Percentiles rank a stretch among this genome's conserved stretches.
Conservation (phyloP, 1,140 invertebrate species). For the Pygmarrhopalites habei region DNA sequence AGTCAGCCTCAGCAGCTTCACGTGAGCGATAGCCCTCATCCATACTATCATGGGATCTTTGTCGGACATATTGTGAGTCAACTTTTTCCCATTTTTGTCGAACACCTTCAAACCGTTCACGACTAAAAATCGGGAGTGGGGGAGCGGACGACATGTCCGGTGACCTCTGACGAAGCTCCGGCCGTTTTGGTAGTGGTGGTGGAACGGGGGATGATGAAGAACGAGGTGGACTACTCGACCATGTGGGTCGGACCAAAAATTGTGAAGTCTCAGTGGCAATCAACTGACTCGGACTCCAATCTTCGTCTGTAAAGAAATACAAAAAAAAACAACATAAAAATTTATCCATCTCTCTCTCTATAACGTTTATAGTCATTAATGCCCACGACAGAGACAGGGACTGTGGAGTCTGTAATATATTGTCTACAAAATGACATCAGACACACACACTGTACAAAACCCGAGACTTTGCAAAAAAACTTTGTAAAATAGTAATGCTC, state of each 20-base stretch:
- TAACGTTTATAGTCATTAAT: too few species aligned
- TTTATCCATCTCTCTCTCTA: too few species aligned
- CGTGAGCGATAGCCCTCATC: constrained; percentile 37
- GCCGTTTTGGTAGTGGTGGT: constrained; percentile 36
- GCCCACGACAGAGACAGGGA: too few species aligned
- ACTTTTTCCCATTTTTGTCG: constrained; percentile 39
- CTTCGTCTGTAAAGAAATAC: constrained; percentile 42
- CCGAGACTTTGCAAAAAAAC: too few species aligned
- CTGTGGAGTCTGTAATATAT: too few species aligned
- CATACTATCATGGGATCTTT: constrained; percentile 37
- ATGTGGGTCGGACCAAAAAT: constrained; percentile 40
- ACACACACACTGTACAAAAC: too few species aligned
- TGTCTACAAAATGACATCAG: too few species aligned
- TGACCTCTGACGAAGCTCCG: constrained; percentile 35
- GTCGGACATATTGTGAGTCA: constrained; percentile 36
- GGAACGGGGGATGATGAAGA: constrained; percentile 25
- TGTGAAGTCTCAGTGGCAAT: constrained; percentile 40
- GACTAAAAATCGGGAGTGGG: constrained; percentile 26
- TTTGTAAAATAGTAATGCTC: too few species aligned
- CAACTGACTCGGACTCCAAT: constrained; percentile 41
- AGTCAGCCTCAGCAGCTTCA: constrained; percentile 39
- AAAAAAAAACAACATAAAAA: constrained; percentile 7
- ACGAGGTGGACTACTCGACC: constrained; percentile 26
- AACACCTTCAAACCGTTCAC: constrained; percentile 36
- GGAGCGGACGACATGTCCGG: constrained; percentile 29